phyloP scores from a whole-genome alignment of 1,140 invertebrate genomes.

The Potamilus streckersoni region DNA sequence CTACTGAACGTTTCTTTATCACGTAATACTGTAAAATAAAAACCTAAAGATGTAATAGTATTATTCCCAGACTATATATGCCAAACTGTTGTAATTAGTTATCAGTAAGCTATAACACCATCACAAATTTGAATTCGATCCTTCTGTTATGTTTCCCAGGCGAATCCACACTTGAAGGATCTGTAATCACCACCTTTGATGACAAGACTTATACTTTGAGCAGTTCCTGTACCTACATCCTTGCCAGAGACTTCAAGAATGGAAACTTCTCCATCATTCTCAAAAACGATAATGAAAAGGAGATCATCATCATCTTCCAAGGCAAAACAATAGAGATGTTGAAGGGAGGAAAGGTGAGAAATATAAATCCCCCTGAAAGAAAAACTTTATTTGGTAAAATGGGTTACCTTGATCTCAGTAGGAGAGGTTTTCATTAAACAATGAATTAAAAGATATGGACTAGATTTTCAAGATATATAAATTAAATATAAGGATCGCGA shows the following conservation, averaged over 20 bases:
- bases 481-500: too few species aligned
- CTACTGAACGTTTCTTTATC: too few species aligned
- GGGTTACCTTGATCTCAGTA: too few species aligned
- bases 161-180: constrained; percentile 77
- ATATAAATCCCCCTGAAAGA: background rate
- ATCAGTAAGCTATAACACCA: too few species aligned
- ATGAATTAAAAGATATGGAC: too few species aligned
- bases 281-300: constrained; percentile 56
- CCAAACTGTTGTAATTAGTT: too few species aligned
- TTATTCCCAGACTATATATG: too few species aligned
- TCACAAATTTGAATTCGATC: too few species aligned
- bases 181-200: constrained; percentile 89
- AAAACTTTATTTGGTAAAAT: background rate
- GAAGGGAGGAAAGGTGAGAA: constrained; percentile 45
- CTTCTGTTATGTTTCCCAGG: constrained; percentile 38
- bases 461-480: too few species aligned
- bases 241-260: constrained; percentile 83
- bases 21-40: too few species aligned
- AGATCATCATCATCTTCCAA: constrained; percentile 40
- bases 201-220: constrained; percentile 80
- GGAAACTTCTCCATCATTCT: constrained; percentile 69
- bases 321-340: constrained; percentile 64
- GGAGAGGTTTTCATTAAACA: too few species aligned
- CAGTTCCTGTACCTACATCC: constrained; percentile 86
- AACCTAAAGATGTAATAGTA: too few species aligned